A percentile compares a stretch with the other conserved stretches of the same genome.
These are phyloP conservation scores for Chiroxiphia lanceolata DNA, from an alignment of 2,797 vertebrate species.

Conservation along the genomic window DNA sequence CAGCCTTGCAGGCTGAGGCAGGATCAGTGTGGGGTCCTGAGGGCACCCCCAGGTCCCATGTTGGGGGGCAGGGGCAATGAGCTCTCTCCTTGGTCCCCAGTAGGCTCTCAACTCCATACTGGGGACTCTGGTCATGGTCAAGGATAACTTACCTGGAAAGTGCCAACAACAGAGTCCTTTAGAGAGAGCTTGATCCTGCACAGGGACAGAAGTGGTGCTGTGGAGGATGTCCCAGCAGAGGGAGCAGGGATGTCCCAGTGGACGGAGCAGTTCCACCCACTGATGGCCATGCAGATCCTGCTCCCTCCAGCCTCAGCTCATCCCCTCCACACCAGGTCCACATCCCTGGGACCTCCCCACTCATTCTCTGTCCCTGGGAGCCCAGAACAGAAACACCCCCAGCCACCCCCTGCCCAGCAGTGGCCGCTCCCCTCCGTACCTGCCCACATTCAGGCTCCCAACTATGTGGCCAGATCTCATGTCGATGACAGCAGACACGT, in stretches of 20 bases:
- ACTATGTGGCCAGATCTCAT: slow-evolving; percentile 56
- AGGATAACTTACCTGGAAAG: slow-evolving; percentile 71
- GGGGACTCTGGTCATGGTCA: background rate
- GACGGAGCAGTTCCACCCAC: background rate
- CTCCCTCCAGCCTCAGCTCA: background rate
- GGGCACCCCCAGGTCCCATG: background rate
- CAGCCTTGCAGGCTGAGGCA: background rate
- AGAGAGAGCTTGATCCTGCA: slow-evolving; percentile 69
- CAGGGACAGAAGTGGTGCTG: background rate
- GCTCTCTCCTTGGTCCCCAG: background rate
- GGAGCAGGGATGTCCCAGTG: rapidly evolving
- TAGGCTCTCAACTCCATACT: background rate
- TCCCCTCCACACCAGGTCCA: background rate
- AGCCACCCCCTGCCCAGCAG: background rate
- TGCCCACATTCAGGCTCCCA: slow-evolving; percentile 63
- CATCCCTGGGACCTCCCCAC: no score
- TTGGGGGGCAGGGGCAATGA: rapidly evolving
- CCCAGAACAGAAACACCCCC: background rate
- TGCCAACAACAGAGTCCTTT: slow-evolving; percentile 72
- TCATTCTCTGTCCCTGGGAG: no score
- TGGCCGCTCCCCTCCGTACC: slow-evolving; percentile 9
- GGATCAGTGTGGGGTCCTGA: background rate
- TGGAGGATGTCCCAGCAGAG: background rate
- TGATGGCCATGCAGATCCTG: rapidly evolving
- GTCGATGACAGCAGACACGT: background rate